Evolutionary conservation across 2,888 invertebrate genomes (phyloP).

Genomic region (Rhamnusium bicolor): DNA sequence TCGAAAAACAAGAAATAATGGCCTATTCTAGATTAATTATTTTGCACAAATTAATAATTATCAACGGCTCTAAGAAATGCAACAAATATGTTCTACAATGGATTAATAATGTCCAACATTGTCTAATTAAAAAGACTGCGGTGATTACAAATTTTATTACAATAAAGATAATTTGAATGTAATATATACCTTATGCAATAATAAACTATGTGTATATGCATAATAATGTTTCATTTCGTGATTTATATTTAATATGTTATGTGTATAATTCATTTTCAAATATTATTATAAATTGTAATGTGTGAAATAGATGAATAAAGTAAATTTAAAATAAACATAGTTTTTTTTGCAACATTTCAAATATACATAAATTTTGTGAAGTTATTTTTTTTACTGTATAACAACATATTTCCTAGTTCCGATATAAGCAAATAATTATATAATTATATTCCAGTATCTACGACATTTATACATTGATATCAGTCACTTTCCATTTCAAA

Average conservation of each 20-base stretch:
- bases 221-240: slow-evolving; percentile 31
- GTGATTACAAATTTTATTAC: slow-evolving; percentile 37
- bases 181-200: slow-evolving; percentile 49
- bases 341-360: not conserved
- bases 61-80: slow-evolving; percentile 33
- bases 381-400: too few species aligned
- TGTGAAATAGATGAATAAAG: slow-evolving; percentile 47
- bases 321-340: slow-evolving; percentile 43
- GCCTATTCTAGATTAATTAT: slow-evolving; percentile 3
- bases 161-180: slow-evolving; percentile 32
- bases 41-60: not conserved
- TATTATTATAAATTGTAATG: slow-evolving; percentile 41
- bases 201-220: slow-evolving; percentile 39
- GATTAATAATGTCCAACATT: slow-evolving; percentile 37
- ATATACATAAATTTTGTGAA: too few species aligned
- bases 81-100: slow-evolving; percentile 29
- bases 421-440: too few species aligned
- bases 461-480: too few species aligned
- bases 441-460: too few species aligned
- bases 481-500: too few species aligned
- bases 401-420: too few species aligned
- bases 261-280: slow-evolving; percentile 32
- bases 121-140: slow-evolving; percentile 46
- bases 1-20: not conserved
- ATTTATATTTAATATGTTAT: slow-evolving; percentile 38